Percentiles rank a stretch among this genome's conserved stretches.
Conservation (phyloP, 2,113 vertebrate species). For the Corythornis vintsioides region DNA sequence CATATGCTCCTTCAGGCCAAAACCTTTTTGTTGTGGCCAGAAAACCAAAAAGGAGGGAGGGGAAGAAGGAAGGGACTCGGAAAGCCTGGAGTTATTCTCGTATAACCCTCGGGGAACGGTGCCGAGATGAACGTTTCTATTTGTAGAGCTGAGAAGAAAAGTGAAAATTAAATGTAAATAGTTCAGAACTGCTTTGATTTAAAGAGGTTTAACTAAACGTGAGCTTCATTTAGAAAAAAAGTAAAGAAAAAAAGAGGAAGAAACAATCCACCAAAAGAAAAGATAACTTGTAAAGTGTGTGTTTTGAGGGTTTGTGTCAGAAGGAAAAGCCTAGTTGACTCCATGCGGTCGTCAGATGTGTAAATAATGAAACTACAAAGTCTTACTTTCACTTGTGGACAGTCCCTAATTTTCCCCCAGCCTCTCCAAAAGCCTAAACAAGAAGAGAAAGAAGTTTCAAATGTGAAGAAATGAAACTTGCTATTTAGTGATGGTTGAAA, state of each 20-base stretch:
- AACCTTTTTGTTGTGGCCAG: slow-evolving; percentile 56
- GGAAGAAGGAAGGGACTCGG: background rate
- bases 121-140: slow-evolving; percentile 10
- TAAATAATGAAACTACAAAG: slow-evolving; percentile 32
- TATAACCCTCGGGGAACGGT: background rate
- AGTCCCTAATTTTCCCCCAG: slow-evolving; percentile 20
- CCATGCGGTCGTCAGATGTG: slow-evolving; percentile 33
- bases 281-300: background rate
- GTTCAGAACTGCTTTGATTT: slow-evolving; percentile 9
- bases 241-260: background rate
- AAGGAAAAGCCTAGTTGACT: slow-evolving; percentile 1
- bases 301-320: slow-evolving; percentile 21
- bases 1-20: slow-evolving; percentile 38
- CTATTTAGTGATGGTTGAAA: background rate
- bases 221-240: background rate
- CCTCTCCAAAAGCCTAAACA: slow-evolving; percentile 40
- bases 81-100: background rate
- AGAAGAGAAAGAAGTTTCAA: slow-evolving; percentile 36
- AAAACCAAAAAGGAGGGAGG: background rate
- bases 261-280: background rate
- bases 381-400: slow-evolving; percentile 40
- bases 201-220: slow-evolving; percentile 4
- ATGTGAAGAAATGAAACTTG: slow-evolving; percentile 42
- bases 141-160: slow-evolving; percentile 23
- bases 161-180: slow-evolving; percentile 27